phyloP scores from a whole-genome alignment of 2,797 vertebrate genomes.

The Thripadectes ignobilis region DNA sequence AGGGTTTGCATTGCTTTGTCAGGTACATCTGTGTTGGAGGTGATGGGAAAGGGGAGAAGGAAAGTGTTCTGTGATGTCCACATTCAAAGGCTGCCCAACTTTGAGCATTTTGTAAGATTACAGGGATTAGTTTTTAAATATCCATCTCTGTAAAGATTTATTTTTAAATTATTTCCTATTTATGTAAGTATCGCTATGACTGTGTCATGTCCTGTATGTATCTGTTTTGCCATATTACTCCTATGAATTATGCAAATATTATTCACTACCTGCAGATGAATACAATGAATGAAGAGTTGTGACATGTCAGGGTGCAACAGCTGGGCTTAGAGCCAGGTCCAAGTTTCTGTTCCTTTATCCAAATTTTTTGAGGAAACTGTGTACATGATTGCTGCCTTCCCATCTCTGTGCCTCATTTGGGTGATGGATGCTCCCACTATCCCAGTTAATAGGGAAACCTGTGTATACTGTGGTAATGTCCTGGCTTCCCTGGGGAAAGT shows the following conservation, averaged over 20 bases:
- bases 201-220: background rate
- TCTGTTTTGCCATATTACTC: background rate
- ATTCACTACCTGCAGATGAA: background rate
- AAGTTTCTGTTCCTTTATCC: background rate
- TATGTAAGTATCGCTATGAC: background rate
- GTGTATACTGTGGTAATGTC: background rate
- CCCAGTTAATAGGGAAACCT: background rate
- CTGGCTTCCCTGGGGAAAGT: background rate
- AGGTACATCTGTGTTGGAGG: background rate
- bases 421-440: background rate
- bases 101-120: background rate
- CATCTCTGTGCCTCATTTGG: background rate
- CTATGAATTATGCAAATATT: background rate
- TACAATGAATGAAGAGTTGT: background rate
- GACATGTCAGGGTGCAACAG: background rate
- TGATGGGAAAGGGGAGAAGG: background rate
- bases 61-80: background rate
- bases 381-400: background rate
- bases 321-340: background rate
- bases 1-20: background rate
- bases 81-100: background rate
- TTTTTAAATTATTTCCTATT: background rate
- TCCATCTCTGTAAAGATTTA: background rate
- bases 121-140: background rate
- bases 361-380: background rate